Conservation (phyloP, 2,113 vertebrate species). For the Colossoma macropomum region DNA sequence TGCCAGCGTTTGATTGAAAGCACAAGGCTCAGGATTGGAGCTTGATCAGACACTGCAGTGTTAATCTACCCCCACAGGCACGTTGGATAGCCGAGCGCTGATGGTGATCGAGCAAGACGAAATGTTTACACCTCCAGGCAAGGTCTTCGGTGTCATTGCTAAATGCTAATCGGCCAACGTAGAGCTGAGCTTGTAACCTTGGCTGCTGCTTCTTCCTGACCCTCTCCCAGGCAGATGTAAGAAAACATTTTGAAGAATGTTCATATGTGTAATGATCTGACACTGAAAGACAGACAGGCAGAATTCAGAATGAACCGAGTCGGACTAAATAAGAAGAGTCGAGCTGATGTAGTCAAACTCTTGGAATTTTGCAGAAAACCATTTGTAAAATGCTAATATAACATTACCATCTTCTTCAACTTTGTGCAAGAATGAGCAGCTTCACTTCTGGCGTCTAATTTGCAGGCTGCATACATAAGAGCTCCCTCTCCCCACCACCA, state of each 20-base stretch:
- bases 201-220: neutral
- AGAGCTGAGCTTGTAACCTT: neutral
- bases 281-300: neutral
- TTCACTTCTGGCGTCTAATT: constrained; percentile 13
- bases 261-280: neutral
- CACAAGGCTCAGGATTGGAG: constrained; percentile 29
- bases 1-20: constrained; percentile 27
- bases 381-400: constrained; percentile 5
- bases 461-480: constrained; percentile 23
- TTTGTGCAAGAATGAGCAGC: neutral
- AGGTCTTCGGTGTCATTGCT: constrained; percentile 37
- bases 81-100: constrained; percentile 6
- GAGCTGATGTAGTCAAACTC: neutral
- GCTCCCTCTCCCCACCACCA: neutral
- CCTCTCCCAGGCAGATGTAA: neutral
- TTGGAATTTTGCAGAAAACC: neutral
- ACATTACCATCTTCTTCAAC: neutral
- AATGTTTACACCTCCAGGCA: constrained; percentile 29
- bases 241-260: neutral
- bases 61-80: constrained; percentile 50
- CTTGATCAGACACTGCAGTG: constrained; percentile 28
- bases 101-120: constrained; percentile 48
- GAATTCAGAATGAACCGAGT: neutral
- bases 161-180: constrained; percentile 34
- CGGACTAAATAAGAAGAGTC: neutral